Evolutionary conservation across 2,113 vertebrate species (phyloP), one percentile per base, ranked within the genome.

Genomic region (Baryphthengus martii): DNA sequence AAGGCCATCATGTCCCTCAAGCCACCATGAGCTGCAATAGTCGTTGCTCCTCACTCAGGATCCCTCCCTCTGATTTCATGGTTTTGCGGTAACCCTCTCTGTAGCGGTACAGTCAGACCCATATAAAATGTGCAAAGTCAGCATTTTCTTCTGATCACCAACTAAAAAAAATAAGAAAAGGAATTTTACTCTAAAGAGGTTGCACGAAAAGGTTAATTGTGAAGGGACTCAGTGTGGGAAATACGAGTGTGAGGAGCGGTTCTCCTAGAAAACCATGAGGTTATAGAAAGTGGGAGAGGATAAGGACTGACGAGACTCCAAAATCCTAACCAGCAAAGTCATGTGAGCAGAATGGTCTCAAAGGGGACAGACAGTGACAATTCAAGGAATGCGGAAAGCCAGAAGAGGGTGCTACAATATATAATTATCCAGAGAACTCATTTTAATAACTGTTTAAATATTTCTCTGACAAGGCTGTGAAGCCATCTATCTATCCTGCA

Each of bases 331-430:
- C 35, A 24, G 49, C n/a, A 88, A 81, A 58, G 21, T 35, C 2
- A 0, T 4, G 35, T 4, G 70, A 89, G 67, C 40, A 4, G 2
- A 88, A 52, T 28, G 47, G 56, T 72, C 90, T 85, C 71, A 6
- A 31, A 65, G 7, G 50, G 40, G 71, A 76, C 52, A 67, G 33
- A 10, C 0, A 0, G 39, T 42, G 52, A 47, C 74, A 73, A 20
- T 45, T 80, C 67, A 40, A 71, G 26, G 49, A 26, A 7, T 81
- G 59, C 72, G 63, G 87, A 33, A 62, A 97, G 89, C 95, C 96
- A 96, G 96, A 96, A 96, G 95, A 96, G 94, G 88, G 91, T 97
- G 96, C 94, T 97, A n/a, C 74, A 2, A 87, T 94, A 79, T 95
- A 85, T 95, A 95, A 96, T 95, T 76, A 89, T 61, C 71, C 52